Evolutionary conservation across 2,113 vertebrate genomes (phyloP).

Genomic region (Coregonus clupeaformis): DNA sequence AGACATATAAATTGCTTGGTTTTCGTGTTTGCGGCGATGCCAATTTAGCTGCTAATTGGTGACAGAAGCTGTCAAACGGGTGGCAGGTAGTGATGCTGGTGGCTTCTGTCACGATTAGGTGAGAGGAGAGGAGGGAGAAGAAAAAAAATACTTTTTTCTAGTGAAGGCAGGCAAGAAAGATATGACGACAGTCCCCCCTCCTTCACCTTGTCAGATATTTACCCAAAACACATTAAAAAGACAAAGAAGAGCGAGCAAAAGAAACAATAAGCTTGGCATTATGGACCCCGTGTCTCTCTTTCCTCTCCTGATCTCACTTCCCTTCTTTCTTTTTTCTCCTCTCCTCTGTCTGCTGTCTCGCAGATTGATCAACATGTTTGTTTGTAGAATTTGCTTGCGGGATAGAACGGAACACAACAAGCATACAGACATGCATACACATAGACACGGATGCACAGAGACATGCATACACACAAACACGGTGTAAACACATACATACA

Average conservation of each 20-base stretch:
- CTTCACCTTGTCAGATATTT: conserved; percentile 84
- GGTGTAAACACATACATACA: neutral
- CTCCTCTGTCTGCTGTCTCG: conserved; percentile 76
- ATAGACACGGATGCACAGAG: conserved; percentile 80
- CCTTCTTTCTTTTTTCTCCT: conserved; percentile 43
- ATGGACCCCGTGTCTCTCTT: conserved; percentile 74
- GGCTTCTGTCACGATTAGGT: conserved; percentile 92
- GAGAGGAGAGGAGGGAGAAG: conserved; percentile 67
- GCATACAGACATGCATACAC: conserved; percentile 73
- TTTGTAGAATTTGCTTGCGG: conserved; percentile 93
- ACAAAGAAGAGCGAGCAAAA: conserved; percentile 82
- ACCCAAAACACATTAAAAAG: conserved; percentile 86
- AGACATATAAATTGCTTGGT: conserved; percentile 75
- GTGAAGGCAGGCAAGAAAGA: conserved; percentile 81
- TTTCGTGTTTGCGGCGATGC: conserved; percentile 91
- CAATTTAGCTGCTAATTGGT: conserved; percentile 99
- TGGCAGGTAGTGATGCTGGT: conserved; percentile 90
- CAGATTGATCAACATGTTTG: conserved; percentile 92
- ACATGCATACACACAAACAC: conserved; percentile 9
- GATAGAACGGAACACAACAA: conserved; percentile 79
- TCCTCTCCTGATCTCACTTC: conserved; percentile 42
- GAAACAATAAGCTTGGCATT: conserved; percentile 83
- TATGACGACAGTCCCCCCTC: conserved; percentile 76
- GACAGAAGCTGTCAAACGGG: conserved; percentile 99
- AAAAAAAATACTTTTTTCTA: conserved; percentile 76